Evolutionary conservation across 1,140 invertebrate genomes (phyloP), one percentile per base, ranked within the genome.

Genomic region (Drosophila micromelanica): DNA sequence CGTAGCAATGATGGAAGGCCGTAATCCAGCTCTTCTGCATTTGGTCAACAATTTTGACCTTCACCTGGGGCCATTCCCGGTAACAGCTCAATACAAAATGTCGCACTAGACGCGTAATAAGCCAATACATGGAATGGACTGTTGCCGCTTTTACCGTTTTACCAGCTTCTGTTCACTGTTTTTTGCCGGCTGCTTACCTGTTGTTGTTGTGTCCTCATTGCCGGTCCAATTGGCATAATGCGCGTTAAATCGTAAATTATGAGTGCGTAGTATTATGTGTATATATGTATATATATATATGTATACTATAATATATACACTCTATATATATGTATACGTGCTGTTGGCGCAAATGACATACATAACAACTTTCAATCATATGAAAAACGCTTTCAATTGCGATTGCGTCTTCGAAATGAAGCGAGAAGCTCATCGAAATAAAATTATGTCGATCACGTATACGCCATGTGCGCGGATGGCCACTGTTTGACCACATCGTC

Each of bases 331-430:
- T 17, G 30, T 13, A 6, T 54, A 68, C 70, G 70, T 73, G 70
- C 48, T 27, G n/a, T 42, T 23, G 62, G 27, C 37, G 17, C 38
- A 62, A 68, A 69, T 69, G 70, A 48, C 74, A 73, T 37, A 76
- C 74, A 68, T 61, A 71, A 67, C 70, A 81, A 78, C 81, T 81
- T 82, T 87, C 78, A 68, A 55, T 69, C 79, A 73, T 73, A 64
- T 87, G 82, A 77, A 86, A 86, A 86, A 78, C 74, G 81, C 78
- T 81, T 85, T 85, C 82, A 82, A 87, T 89, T 86, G 85, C 71
- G 64, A 75, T 61, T 56, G 69, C 74, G 60, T 64, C 40, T 46
- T 48, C 49, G 15, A 71, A 78, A 78, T 77, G 63, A 81, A 85
- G 75, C 68, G 82, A 51, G 56, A 69, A n/a, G 64, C 63, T 63